Evolutionary conservation across 2,113 vertebrate species (phyloP), one percentile per base, ranked within the genome.

Genomic region (Seriola rivoliana): DNA sequence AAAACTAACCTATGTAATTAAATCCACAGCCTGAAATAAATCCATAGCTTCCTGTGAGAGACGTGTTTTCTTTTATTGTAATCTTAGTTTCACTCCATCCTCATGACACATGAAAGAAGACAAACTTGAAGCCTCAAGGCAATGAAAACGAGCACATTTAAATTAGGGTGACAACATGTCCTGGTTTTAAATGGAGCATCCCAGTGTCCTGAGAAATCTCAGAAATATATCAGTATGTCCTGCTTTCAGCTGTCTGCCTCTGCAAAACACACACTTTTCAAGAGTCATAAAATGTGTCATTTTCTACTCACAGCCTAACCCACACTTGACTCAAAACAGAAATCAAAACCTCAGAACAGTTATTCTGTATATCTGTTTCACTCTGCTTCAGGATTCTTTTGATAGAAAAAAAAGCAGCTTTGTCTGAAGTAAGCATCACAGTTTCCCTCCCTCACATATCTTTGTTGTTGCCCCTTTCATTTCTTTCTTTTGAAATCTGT

Each of bases 201-300:
- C 69, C 25, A 36, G 38, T 55, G 25, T 66, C 60, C 60, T 13
- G 38, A 66, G 78, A 63, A 80, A 65, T 57, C 69, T 54, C 46
- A 32, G 8, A 80, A 55, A 71, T 79, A 71, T 36, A 44, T 80
- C 25, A 75, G 52, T 38, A 70, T 75, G 71, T 58, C 64, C 71
- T 21, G 32, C 32, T 63, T 74, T 84, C 16, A 73, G 57, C 52
- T 59, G 50, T 38, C n/a, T 40, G 6, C 17, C 38, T 48, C 14
- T 34, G 29, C 29, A 50, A 38, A 75, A 74, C 23, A 52, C 12
- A 40, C n/a, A 10, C 21, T 40, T 40, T 32, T 42, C 6, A 38
- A 55, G 25, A 52, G 52, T 73, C 36, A 32, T 38, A 29, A 60
- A 68, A 44, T 59, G 13, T 66, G 23, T 66, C 32, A 52, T 29